Percentiles rank a stretch among this genome's conserved stretches.
Conservation (phyloP, 2,888 invertebrate species). For the Drosophila limbata region DNA sequence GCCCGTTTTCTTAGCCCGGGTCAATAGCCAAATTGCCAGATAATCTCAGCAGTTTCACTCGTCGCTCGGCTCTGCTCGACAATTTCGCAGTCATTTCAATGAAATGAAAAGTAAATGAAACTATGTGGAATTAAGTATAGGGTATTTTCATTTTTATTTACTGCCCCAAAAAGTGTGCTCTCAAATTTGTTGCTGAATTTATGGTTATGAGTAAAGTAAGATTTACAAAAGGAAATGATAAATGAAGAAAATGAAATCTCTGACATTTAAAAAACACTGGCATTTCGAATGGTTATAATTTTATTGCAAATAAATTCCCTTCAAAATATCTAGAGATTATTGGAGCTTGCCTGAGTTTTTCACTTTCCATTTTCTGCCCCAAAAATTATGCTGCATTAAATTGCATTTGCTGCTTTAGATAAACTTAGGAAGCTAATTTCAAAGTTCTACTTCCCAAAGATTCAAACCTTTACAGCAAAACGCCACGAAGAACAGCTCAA, state of each 20-base stretch:
- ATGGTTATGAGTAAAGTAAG: neutral
- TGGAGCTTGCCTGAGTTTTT: no score
- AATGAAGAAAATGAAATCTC: no score
- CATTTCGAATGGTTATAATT: no score
- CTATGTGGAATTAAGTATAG: neutral
- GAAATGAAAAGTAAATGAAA: constrained; percentile 2
- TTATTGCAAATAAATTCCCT: no score
- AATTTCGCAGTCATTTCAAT: neutral
- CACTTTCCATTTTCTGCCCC: no score
- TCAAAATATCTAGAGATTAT: no score
- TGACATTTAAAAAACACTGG: no score
- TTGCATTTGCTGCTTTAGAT: no score
- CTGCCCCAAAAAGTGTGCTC: constrained; percentile 3
- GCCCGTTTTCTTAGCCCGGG: constrained; percentile 10
- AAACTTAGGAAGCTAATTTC: no score
- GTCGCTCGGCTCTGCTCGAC: neutral
- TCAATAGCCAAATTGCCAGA: constrained; percentile 17
- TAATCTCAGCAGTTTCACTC: constrained; percentile 9
- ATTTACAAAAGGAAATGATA: no score
- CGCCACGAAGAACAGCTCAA: no score
- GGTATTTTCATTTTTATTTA: neutral
- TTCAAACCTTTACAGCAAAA: neutral
- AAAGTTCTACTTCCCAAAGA: neutral
- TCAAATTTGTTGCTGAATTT: neutral
- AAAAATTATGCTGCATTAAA: no score